Base-by-base conservation (phyloP, 35 echinoderm and acorn worm species). In the Acanthaster planci region DNA sequence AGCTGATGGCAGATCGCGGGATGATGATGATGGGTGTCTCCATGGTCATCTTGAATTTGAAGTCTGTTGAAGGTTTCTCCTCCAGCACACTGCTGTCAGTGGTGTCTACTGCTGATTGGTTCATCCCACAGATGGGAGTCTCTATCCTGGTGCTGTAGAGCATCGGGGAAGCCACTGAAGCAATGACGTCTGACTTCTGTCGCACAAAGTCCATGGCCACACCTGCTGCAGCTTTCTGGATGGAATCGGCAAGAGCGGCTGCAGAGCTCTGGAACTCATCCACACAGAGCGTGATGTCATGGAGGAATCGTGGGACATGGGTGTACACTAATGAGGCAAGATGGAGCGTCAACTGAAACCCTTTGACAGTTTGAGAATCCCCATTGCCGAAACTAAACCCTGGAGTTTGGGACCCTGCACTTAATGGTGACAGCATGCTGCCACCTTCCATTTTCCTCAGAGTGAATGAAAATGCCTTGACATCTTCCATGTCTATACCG, bases 181-280 rank as follows among this genome's bases (percentile, higher is more conserved):
- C 64, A 9, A 81, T 39, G 26, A 76, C 42, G 9, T 87, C 86
- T 1, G 86, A 88, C 42, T 88, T 84, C 21, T 81, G 82, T 39
- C 87, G 86, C 5, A 97, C 87, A 47, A 97, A 97, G 21, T 97
- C 95, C 82, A 84, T 94, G 3, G 95, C 95, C 36, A 83, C 95
- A 31, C 86, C 95, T 52, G 87, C 88, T 17, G 95, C 95, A 29
- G 84, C 95, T 67, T 98, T 93, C 86, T 98, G 91, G 1, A 98
- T 68, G 0, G 95, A 98, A 35, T 84, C 85, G 7, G 95, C 95
- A 35, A 93, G 81, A 10, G 84, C 44, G 9, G 86, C 59, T 16
- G 89, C 84, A 35, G 91, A 94, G 76, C 88, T 94, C 17, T 98
- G 91, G 64, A 98, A 98, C 67, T 98, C 95, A 79, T 93, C 85